A percentile compares a stretch with the other conserved stretches of the same genome.
Conservation (phyloP, 1,140 invertebrate genomes). For the Bombus turneri region DNA sequence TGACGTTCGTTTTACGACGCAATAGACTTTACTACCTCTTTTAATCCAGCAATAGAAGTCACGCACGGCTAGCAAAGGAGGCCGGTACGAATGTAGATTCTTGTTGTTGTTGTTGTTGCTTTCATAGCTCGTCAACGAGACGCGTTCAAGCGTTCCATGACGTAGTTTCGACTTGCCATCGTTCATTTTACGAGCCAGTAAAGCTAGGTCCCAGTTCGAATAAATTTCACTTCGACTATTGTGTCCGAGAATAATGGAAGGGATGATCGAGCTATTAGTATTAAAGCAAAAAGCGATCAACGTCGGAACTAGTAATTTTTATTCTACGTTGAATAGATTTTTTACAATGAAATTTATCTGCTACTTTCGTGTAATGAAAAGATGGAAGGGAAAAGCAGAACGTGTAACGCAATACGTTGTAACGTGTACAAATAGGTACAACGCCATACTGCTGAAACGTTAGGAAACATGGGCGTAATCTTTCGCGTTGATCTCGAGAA, state of each 20-base stretch:
- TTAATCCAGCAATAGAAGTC: conserved; percentile 9
- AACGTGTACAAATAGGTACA: too few relatives aligned
- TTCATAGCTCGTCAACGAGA: conserved; percentile 4
- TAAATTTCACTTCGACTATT: background rate
- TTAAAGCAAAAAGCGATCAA: background rate
- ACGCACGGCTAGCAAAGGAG: background rate
- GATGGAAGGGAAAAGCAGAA: background rate
- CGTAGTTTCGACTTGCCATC: background rate
- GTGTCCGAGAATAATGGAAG: too few relatives aligned
- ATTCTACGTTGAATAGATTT: too few relatives aligned
- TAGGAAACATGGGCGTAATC: background rate
- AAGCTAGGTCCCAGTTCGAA: background rate
- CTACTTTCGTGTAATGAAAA: background rate
- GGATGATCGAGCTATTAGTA: background rate
- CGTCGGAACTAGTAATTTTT: too few relatives aligned
- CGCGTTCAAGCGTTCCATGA: conserved; percentile 1
- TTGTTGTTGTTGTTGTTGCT: background rate
- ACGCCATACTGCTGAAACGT: background rate
- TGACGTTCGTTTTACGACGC: background rate
- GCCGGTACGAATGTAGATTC: background rate
- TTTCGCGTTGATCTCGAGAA: background rate
- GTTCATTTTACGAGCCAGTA: conserved; percentile 10
- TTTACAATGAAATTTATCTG: background rate
- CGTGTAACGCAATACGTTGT: background rate
- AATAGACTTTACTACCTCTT: background rate